A percentile compares a stretch with the other conserved stretches of the same genome.
phyloP scores from a whole-genome alignment of 2,888 invertebrate genomes.

The Phania funesta region DNA sequence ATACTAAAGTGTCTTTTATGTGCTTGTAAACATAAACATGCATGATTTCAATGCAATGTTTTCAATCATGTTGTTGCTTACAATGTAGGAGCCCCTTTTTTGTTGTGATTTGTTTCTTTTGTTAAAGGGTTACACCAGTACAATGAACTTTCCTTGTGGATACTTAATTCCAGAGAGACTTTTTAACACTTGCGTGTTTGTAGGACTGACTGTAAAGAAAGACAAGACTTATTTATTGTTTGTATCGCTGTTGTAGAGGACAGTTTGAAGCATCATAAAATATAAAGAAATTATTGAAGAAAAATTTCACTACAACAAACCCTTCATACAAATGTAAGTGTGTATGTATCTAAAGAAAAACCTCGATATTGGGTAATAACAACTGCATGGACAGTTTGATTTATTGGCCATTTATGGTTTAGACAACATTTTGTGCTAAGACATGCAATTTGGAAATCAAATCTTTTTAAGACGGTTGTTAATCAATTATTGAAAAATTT shows the following conservation, averaged over 20 bases:
- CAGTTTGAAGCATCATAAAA: constrained; percentile 54
- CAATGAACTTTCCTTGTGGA: constrained; percentile 53
- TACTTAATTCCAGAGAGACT: constrained; percentile 17
- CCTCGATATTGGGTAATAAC: constrained; percentile 29
- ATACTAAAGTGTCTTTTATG: background rate
- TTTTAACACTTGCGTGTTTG: constrained; percentile 38
- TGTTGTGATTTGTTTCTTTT: background rate
- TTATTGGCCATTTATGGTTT: constrained; percentile 38
- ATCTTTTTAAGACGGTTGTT: background rate
- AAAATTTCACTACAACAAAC: constrained; percentile 37
- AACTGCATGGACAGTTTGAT: constrained; percentile 31
- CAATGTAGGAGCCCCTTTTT: constrained; percentile 27
- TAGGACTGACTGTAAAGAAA: background rate
- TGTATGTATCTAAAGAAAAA: background rate
- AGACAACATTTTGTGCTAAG: constrained; percentile 18
- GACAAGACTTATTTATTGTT: background rate
- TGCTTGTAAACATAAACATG: background rate
- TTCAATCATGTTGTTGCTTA: background rate
- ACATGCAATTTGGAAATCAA: constrained; percentile 41
- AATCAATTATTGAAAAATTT: constrained; percentile 3
- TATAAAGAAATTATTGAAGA: constrained; percentile 37
- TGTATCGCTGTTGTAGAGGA: constrained; percentile 21
- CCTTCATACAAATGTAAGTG: constrained; percentile 25
- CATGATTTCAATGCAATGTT: constrained; percentile 28
- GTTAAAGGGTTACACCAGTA: constrained; percentile 61